These are phyloP conservation scores for Drosophila leontia DNA, from an alignment of 1,140 invertebrate genomes.

Conservation along the genomic window DNA sequence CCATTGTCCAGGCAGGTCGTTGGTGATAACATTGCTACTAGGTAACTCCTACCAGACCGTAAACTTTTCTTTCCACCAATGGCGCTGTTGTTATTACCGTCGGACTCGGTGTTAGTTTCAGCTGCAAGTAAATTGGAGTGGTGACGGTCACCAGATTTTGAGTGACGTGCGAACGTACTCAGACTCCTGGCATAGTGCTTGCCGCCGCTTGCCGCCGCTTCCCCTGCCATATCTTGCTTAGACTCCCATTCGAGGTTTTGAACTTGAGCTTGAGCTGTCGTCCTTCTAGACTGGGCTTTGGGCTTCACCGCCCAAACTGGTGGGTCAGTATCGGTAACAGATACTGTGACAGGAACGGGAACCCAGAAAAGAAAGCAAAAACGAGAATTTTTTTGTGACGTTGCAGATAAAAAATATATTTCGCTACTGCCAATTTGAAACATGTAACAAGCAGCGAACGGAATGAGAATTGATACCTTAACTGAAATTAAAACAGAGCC, in stretches of 20 bases:
- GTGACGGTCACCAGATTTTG: slow-evolving; percentile 49
- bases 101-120: slow-evolving; percentile 54
- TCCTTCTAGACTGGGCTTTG: slow-evolving; percentile 12
- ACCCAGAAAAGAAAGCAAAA: slow-evolving; percentile 44
- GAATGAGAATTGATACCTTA: neutral
- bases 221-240: slow-evolving; percentile 22
- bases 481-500: neutral
- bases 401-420: slow-evolving; percentile 26
- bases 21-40: slow-evolving; percentile 53
- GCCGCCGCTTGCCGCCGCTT: slow-evolving; percentile 7
- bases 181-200: slow-evolving; percentile 6
- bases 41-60: slow-evolving; percentile 1
- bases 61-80: slow-evolving; percentile 29
- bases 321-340: slow-evolving; percentile 9
- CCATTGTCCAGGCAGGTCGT: slow-evolving; percentile 69
- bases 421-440: neutral
- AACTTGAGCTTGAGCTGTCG: slow-evolving; percentile 34
- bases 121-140: slow-evolving; percentile 67
- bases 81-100: slow-evolving; percentile 16
- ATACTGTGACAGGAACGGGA: slow-evolving; percentile 2
- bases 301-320: slow-evolving; percentile 39
- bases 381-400: slow-evolving; percentile 37
- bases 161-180: slow-evolving; percentile 33
- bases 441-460: neutral
- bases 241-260: neutral